Evolutionary conservation across 2,888 invertebrate species (phyloP), one percentile per base, ranked within the genome.

Genomic region (Myathropa florea): DNA sequence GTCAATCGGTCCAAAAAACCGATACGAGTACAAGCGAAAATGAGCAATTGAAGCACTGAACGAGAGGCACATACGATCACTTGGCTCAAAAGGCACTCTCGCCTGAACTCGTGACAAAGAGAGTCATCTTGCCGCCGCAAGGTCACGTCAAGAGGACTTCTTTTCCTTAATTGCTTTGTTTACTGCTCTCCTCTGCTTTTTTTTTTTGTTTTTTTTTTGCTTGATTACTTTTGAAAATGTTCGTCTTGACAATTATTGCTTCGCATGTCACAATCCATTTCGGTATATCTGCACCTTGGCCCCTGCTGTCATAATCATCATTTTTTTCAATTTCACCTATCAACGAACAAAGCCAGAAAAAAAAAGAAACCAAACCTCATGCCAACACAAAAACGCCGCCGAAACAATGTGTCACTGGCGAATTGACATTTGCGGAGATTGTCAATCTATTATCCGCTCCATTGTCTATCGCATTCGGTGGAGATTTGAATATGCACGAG

Each of bases 261-360:
- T 55, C n/a, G 46, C 71, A 46, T 61, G 60, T 60, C 60, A 71
- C 60, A 71, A 46, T 71, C 26, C 36, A 60, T 71, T 71, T 46
- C 24, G 18, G 18, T 36, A 39, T 39, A 36, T 26, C 28, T 26
- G 18, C 26, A 12, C 46, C 46, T 61, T 61, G 60, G 46, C 46
- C 60, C 26, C 60, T 10, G 46, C 46, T 46, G 46, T 46, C 46
- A 46, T 46, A 46, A 46, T 46, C 46, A 46, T 18, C 46, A 46
- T 18, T 18, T 18, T 46, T 9, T 46, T 46, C 46, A 46, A 46
- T 46, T 46, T 46, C 46, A 46, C 46, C 46, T 18, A 18, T 46
- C 46, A 18, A 39, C 39, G 39, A 6, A n/a, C 30, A 33, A 10
- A 33, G 30, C 10, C 30, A n/a, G 14, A 7, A n/a, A 46, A 4